Evolutionary conservation across 2,888 invertebrate genomes (phyloP).

Genomic region (Agrenia bidenticulata): DNA sequence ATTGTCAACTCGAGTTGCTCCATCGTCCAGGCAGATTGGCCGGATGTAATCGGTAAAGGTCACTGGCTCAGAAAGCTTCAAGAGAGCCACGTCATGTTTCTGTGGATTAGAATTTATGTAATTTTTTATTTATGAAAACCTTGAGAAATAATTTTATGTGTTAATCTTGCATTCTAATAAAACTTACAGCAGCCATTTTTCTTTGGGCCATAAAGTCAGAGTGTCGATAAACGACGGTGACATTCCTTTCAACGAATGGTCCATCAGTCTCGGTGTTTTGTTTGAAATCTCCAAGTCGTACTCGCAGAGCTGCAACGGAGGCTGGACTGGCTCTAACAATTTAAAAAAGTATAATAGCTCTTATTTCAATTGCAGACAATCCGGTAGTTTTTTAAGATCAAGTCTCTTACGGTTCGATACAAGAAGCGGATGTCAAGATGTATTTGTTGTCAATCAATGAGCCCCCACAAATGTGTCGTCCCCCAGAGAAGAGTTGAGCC

Average conservation of each 20-base stretch:
- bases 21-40: constrained; percentile 73
- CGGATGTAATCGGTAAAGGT: constrained; percentile 70
- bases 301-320: constrained; percentile 73
- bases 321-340: constrained; percentile 32
- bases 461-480: constrained; percentile 84
- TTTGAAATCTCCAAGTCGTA: constrained; percentile 78
- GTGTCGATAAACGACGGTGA: constrained; percentile 79
- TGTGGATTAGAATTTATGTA: no score
- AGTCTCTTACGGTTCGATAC: constrained; percentile 76
- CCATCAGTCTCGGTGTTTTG: constrained; percentile 74
- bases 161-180: no score
- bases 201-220: constrained; percentile 80
- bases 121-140: no score
- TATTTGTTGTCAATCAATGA: constrained; percentile 77
- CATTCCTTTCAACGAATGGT: constrained; percentile 73
- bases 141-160: no score
- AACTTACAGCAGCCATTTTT: constrained; percentile 55
- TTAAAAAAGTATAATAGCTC: neutral
- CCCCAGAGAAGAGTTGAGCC: constrained; percentile 63
- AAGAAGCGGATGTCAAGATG: constrained; percentile 82
- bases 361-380: neutral
- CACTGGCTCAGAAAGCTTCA: constrained; percentile 61
- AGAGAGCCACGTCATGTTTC: constrained; percentile 39
- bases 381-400: neutral
- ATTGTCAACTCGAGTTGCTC: constrained; percentile 41